Evolutionary conservation across 2,888 invertebrate genomes (phyloP), one percentile per base, ranked within the genome.

Genomic region (Aphidius colemani): DNA sequence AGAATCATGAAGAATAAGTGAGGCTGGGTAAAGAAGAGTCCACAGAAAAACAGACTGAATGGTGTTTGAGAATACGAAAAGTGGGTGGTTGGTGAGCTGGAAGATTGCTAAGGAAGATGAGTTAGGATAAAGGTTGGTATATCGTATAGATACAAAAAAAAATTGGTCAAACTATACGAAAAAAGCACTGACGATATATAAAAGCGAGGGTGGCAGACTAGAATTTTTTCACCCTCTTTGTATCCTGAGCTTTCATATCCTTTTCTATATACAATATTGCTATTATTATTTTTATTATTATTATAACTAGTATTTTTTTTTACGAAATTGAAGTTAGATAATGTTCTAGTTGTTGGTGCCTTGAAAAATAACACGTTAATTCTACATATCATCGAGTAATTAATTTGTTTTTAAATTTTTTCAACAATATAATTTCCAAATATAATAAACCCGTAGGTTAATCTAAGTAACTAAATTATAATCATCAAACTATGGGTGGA

Each of bases 171-270:
- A 60, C 53, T 75, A 78, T 78, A 77, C 75, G 75, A 74, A 72
- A 69, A 76, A 76, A 77, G 77, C 75, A 75, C 77, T 13, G 74
- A 73, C 72, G 77, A 77, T 75, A 79, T 75, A 79, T 79, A 76
- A 78, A 77, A 75, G 76, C 77, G 67, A 61, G 64, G 61, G 61
- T 57, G 44, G 57, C 51, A 53, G 71, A 69, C 70, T 73, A 76
- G 70, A 72, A 73, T 74, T 74, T 18, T 18, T 73, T 74, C 75
- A 75, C 76, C 76, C 74, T 72, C 76, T 68, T 65, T 69, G 56
- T 61, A 46, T 57, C 49, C 45, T 30, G 11, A 9, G 43, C 53
- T 13, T 30, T 41, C 64, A 18, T 62, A 60, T 56, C 57, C 30
- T 39, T 60, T 41, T 53, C 9, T 11, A 9, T 40, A 59, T 56